Evolutionary conservation across 2,113 vertebrate genomes (phyloP), one percentile per base, ranked within the genome.

Genomic region (Ophthalmotilapia sp.): DNA sequence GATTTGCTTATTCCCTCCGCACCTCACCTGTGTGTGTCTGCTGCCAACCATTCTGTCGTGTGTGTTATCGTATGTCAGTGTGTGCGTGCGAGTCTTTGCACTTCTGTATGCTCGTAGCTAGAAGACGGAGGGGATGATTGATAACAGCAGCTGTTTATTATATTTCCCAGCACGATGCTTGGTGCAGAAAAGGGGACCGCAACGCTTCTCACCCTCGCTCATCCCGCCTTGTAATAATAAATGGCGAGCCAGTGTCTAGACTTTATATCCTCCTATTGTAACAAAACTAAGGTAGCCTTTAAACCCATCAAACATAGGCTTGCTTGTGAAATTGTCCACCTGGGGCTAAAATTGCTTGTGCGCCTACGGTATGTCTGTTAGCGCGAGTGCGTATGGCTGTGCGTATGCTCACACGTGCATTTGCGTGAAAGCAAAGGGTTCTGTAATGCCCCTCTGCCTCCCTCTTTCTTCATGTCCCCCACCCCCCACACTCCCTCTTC

Each of bases 281-380:
- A 90, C 95, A 95, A 96, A 97, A 97, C 96, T 97, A 91, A 97
- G 97, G 97, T 97, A 97, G 97, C 97, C 97, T 96, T 97, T 97
- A 97, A 97, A 96, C 96, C 97, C 97, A 96, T 97, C 97, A 97
- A 97, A 96, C 97, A 96, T 96, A 96, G 97, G 97, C 97, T 97
- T 97, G 97, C 97, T 97, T 97, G 97, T 97, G 96, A 97, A 98
- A 97, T 97, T 96, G 97, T 97, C 97, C 97, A 97, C 98, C 97
- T 97, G 97, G 97, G 97, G 97, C 96, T 97, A 94, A 96, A 96
- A 97, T 95, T 96, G 96, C 96, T 96, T 87, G 88, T 96, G 97
- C 96, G 96, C 95, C 70, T 89, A 88, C 70, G 83, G 85, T 89
- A 87, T 58, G 82, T 96, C 94, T 96, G 95, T 95, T 95, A 96